phyloP scores from a whole-genome alignment of 2,797 vertebrate genomes.

The Liasis olivaceus region DNA sequence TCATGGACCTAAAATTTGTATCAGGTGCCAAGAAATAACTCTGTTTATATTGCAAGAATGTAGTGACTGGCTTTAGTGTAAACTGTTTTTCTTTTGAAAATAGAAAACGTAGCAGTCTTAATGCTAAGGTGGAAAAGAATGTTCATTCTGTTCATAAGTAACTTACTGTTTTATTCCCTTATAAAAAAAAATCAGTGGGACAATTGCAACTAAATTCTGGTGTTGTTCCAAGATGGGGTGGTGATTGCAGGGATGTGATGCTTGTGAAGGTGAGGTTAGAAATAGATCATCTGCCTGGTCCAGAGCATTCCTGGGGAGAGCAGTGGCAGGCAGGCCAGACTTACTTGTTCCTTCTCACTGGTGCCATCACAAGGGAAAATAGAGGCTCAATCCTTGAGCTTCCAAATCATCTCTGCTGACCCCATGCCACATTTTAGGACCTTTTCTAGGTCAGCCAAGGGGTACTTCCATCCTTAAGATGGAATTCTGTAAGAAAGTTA shows the following conservation, averaged over 20 bases:
- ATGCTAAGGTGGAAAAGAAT: background rate
- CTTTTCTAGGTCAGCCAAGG: background rate
- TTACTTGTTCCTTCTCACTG: background rate
- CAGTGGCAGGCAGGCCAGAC: too few species aligned
- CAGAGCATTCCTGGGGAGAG: too few species aligned
- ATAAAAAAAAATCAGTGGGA: background rate
- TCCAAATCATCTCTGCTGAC: background rate
- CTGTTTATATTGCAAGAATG: background rate
- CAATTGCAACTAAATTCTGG: too few species aligned
- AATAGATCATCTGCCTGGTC: background rate
- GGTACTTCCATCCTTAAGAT: background rate
- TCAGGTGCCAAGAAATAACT: background rate
- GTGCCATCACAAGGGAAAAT: background rate
- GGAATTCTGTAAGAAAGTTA: background rate
- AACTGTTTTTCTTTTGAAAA: constrained; percentile 5
- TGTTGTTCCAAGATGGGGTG: background rate
- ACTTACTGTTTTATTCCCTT: background rate
- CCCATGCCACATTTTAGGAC: background rate
- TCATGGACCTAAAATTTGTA: background rate
- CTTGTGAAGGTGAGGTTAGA: too few species aligned
- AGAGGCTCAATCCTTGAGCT: background rate
- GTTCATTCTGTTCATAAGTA: background rate
- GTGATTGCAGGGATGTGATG: background rate
- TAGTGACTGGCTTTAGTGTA: background rate
- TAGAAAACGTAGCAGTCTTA: too few species aligned